phyloP scores from a whole-genome alignment of 2,113 vertebrate genomes.

The Cynoglossus semilaevis region DNA sequence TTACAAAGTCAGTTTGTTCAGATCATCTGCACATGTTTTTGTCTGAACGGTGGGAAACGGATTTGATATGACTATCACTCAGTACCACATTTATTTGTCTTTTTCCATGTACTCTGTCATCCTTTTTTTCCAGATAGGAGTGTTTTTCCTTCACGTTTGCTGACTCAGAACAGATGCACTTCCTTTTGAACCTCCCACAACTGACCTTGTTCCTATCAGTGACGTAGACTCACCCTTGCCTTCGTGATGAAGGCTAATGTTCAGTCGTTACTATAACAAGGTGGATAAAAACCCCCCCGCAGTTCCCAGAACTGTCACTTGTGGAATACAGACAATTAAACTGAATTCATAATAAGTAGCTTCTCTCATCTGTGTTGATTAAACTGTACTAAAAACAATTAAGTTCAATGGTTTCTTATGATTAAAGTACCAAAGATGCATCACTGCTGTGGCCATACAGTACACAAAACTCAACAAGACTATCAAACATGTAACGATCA shows the following conservation, averaged over 20 bases:
- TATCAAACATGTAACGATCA: too few species aligned
- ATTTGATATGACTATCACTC: slow-evolving; percentile 32
- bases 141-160: slow-evolving; percentile 42
- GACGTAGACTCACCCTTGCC: not conserved
- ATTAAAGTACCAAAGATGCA: too few species aligned
- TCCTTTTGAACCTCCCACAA: slow-evolving; percentile 55
- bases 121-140: slow-evolving; percentile 50
- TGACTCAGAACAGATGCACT: slow-evolving; percentile 49
- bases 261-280: too few species aligned
- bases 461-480: too few species aligned
- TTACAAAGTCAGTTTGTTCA: slow-evolving; percentile 16
- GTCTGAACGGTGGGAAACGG: slow-evolving; percentile 12
- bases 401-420: too few species aligned
- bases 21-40: slow-evolving; percentile 10
- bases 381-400: too few species aligned
- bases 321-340: too few species aligned
- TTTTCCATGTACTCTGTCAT: slow-evolving; percentile 36
- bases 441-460: too few species aligned
- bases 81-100: slow-evolving; percentile 36
- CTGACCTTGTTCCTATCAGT: slow-evolving; percentile 27
- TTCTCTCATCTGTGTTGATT: too few species aligned
- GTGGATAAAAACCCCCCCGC: too few species aligned
- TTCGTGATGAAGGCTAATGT: not conserved
- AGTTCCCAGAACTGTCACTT: too few species aligned
- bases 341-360: too few species aligned